Evolutionary conservation across 2,888 invertebrate species (phyloP).

Genomic region (Calliopum simillimum): DNA sequence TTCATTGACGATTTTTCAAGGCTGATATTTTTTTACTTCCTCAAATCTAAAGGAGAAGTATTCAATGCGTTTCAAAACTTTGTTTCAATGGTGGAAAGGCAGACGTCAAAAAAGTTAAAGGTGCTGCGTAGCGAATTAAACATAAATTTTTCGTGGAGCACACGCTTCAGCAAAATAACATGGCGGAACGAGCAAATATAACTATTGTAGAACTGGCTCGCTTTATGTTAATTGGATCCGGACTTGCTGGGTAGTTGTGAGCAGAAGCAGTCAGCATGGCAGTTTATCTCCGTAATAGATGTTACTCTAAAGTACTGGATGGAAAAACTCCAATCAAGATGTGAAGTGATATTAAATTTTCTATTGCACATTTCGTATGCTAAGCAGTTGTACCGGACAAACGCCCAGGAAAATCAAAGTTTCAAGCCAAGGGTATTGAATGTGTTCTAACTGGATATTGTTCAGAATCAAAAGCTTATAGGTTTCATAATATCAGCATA

Average conservation of each 20-base stretch:
- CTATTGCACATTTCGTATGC: constrained; percentile 32
- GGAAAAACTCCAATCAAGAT: constrained; percentile 45
- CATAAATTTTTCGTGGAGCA: constrained; percentile 34
- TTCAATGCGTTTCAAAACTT: constrained; percentile 42
- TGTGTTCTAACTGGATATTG: too few relatives aligned
- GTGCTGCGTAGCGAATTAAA: constrained; percentile 29
- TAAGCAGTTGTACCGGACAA: constrained; percentile 37
- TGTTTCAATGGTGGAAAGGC: constrained; percentile 37
- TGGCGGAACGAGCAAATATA: constrained; percentile 42
- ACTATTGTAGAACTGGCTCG: constrained; percentile 49
- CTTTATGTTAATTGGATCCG: constrained; percentile 48
- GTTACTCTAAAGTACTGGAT: constrained; percentile 34
- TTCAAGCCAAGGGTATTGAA: too few relatives aligned
- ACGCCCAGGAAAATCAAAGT: too few relatives aligned
- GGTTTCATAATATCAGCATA: too few relatives aligned
- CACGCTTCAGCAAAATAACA: constrained; percentile 45
- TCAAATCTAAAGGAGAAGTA: constrained; percentile 43
- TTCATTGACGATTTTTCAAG: too few relatives aligned
- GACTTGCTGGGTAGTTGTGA: constrained; percentile 46
- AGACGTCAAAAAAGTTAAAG: too few relatives aligned
- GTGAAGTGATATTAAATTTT: constrained; percentile 38
- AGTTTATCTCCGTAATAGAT: constrained; percentile 40
- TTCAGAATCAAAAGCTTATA: too few relatives aligned
- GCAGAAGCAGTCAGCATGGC: constrained; percentile 42
- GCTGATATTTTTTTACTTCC: constrained; percentile 40